Conservation (phyloP, 53 echinoderm and acorn worm genomes). For the Patiria pectinifera region DNA sequence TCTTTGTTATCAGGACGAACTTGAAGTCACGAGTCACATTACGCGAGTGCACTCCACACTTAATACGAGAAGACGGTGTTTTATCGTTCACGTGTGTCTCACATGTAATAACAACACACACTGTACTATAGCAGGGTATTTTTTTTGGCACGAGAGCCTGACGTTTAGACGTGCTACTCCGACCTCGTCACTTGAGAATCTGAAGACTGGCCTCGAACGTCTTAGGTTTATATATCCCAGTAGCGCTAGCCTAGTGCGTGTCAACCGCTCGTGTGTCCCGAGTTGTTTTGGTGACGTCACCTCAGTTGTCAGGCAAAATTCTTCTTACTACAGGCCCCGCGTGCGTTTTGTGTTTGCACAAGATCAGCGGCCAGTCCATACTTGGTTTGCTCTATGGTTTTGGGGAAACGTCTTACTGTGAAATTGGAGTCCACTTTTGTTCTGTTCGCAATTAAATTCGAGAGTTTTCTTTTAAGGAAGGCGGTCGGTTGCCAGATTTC, state of each 20-base stretch:
- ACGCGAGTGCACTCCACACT: neutral
- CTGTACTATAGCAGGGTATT: neutral
- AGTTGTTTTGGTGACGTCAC: constrained; percentile 51
- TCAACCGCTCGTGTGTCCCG: neutral
- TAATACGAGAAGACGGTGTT: neutral
- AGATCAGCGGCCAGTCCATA: neutral
- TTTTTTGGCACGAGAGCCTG: neutral
- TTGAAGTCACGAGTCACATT: neutral
- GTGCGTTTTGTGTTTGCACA: neutral
- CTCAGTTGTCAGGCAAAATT: constrained; percentile 35
- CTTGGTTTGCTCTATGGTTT: too few relatives aligned
- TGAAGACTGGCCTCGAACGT: neutral
- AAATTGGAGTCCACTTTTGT: neutral
- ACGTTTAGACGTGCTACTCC: constrained; percentile 28
- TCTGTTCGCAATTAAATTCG: neutral
- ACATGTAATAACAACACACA: neutral
- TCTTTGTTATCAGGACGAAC: constrained; percentile 6
- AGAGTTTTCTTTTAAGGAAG: too few relatives aligned
- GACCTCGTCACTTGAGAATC: constrained; percentile 29
- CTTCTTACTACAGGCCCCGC: neutral
- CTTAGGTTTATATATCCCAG: neutral
- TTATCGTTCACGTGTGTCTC: neutral
- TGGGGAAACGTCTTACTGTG: neutral
- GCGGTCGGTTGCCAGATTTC: too few relatives aligned
- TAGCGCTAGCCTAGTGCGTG: neutral